Evolutionary conservation across 2,888 invertebrate genomes (phyloP).

Genomic region (Salpingus planirostris): DNA sequence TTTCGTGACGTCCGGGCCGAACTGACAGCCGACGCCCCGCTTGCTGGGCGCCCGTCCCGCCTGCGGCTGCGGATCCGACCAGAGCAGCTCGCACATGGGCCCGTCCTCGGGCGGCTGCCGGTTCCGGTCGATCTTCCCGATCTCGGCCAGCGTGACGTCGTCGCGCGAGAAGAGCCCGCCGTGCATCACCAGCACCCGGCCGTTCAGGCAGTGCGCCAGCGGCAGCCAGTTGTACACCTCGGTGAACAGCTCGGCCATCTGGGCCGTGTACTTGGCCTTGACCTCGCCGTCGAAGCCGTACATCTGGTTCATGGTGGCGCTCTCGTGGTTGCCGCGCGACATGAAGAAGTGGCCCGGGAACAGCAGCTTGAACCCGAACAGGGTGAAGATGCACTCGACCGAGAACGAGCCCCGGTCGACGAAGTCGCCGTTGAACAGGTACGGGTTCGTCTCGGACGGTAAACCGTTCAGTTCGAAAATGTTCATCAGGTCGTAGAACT

Average conservation of each 20-base stretch:
- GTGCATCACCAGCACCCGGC: constrained; percentile 85
- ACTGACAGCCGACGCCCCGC: constrained; percentile 96
- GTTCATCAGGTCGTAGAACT: constrained; percentile 96
- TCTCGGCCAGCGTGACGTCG: constrained; percentile 87
- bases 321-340: constrained; percentile 99
- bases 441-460: constrained; percentile 91
- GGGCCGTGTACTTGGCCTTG: constrained; percentile 84
- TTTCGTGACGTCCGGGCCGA: constrained; percentile 94
- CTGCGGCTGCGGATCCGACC: constrained; percentile 96
- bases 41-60: constrained; percentile 86
- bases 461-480: constrained; percentile 96
- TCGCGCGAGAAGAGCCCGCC: constrained; percentile 95
- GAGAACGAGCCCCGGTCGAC: constrained; percentile 99
- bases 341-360: constrained; percentile 96
- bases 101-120: constrained; percentile 97
- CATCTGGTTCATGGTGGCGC: constrained; percentile 98
- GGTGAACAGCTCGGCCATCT: constrained; percentile 96
- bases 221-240: constrained; percentile 99
- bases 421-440: constrained; percentile 98
- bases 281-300: constrained; percentile 99
- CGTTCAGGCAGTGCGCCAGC: constrained; percentile 89
- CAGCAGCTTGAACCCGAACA: constrained; percentile 93
- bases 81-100: constrained; percentile 93
- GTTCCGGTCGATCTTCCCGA: constrained; percentile 80
- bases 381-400: constrained; percentile 95